Percentiles rank a stretch among this genome's conserved stretches.
Conservation (phyloP, 2,113 vertebrate genomes). For the Brachypteracias leptosomus region DNA sequence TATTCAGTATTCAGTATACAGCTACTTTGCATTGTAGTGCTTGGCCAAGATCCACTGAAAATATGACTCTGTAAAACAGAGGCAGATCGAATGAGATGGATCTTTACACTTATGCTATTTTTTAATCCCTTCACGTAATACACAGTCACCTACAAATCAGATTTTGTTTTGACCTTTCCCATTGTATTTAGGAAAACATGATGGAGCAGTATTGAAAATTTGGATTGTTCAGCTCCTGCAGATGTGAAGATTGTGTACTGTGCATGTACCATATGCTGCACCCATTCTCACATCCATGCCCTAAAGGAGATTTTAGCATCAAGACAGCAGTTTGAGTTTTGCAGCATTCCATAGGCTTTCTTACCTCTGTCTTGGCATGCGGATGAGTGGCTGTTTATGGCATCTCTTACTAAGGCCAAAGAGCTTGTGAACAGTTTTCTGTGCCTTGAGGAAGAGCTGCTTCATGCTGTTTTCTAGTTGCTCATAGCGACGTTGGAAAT, state of each 20-base stretch:
- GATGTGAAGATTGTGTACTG: background rate
- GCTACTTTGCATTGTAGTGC: background rate
- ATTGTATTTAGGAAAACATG: background rate
- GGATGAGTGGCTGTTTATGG: slow-evolving; percentile 90
- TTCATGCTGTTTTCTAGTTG: slow-evolving; percentile 91
- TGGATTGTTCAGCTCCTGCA: background rate
- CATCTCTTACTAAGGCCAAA: slow-evolving; percentile 97
- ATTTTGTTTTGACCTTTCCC: background rate
- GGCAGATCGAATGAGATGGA: background rate
- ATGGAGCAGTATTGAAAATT: background rate
- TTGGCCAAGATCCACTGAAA: background rate
- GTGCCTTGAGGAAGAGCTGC: slow-evolving; percentile 86
- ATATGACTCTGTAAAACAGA: background rate
- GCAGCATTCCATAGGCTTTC: background rate
- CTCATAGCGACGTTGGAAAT: slow-evolving; percentile 91
- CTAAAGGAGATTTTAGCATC: background rate
- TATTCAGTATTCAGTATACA: background rate
- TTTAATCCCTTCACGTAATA: background rate
- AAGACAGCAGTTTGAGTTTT: background rate
- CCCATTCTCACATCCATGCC: background rate
- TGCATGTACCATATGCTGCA: no score
- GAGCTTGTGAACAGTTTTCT: slow-evolving; percentile 93
- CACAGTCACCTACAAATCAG: background rate
- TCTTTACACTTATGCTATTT: fast-evolving
- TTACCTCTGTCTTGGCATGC: slow-evolving; percentile 89